Evolutionary conservation across 2,797 vertebrate species (phyloP), one percentile per base, ranked within the genome.

Genomic region (Tokudaia tokunoshimensis): DNA sequence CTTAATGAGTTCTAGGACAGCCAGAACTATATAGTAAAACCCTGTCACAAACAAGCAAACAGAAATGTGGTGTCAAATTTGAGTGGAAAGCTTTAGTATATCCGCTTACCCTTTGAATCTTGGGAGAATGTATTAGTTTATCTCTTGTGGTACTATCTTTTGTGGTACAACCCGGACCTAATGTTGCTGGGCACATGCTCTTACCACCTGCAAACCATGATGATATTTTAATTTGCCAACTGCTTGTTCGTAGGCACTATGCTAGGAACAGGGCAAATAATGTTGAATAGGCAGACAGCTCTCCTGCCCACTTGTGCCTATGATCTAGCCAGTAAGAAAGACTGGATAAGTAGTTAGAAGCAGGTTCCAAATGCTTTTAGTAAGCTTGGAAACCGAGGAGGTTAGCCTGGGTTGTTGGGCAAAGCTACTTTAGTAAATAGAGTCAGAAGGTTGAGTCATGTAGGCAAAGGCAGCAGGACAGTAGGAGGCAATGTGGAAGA

Each of bases 1-100:
- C 6, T 65, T 67, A 34, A 47, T 34, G 29, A 47, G 41, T 86
- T 70, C 47, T 34, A 52, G 63, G 47, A 26, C 31, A 86, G 47
- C 47, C 63, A 70, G 47, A 70, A 50, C 47, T 70, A 24, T 31
- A 70, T 26, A 37, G 47, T 86, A 12, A 52, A 52, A 86, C 31
- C 12, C 20, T 86, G 4, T 37, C 47, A 26, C 65, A 86, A n/a
- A 70, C 31, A 70, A 85, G 50, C 44, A 34, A 67, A 65, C 29
- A 37, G 59, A 24, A 67, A 24, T 14, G 22, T 24, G 31, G 22
- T 83, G 3, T 85, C 44, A 70, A 50, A 91, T 85, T 84, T 76
- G 72, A 92, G 34, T 90, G 65, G 63, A 75, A 57, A 86, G 63
- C 24, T 88, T 96, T 75, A 86, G 70, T 82, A 52, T 93, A 61